phyloP scores from a whole-genome alignment of 2,797 vertebrate genomes.

The Pipistrellus pipistrellus region DNA sequence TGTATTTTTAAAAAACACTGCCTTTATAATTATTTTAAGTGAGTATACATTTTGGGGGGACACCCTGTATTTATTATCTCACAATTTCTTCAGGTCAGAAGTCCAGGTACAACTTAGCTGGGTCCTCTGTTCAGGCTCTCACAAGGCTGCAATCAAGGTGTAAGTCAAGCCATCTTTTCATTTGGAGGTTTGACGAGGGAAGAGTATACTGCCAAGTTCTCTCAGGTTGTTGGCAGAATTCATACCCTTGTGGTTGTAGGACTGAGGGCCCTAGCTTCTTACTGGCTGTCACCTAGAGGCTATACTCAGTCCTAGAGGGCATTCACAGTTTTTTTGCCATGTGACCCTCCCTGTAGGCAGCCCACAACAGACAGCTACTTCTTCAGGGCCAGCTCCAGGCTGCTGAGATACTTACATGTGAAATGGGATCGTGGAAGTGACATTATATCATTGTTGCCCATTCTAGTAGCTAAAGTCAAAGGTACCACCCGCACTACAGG shows the following conservation, averaged over 20 bases:
- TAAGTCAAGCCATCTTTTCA: background rate
- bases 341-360: background rate
- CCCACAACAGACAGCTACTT: conserved; percentile 32
- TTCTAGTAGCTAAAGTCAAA: conserved; percentile 37
- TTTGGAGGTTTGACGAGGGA: background rate
- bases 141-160: background rate
- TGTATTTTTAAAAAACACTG: no score
- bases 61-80: background rate
- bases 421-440: conserved; percentile 14
- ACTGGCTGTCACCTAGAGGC: background rate
- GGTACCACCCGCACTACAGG: background rate
- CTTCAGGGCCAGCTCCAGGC: background rate
- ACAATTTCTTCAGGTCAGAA: background rate
- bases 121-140: background rate
- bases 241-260: background rate
- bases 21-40: no score
- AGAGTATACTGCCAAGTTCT: background rate
- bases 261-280: background rate
- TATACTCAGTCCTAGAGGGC: background rate
- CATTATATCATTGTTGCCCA: background rate
- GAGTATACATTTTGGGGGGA: no score
- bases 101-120: background rate
- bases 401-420: background rate
- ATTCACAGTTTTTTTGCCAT: background rate
- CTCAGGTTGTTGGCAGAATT: conserved; percentile 29